Conservation (phyloP, 1,140 invertebrate species). For the Scylla paramamosain region DNA sequence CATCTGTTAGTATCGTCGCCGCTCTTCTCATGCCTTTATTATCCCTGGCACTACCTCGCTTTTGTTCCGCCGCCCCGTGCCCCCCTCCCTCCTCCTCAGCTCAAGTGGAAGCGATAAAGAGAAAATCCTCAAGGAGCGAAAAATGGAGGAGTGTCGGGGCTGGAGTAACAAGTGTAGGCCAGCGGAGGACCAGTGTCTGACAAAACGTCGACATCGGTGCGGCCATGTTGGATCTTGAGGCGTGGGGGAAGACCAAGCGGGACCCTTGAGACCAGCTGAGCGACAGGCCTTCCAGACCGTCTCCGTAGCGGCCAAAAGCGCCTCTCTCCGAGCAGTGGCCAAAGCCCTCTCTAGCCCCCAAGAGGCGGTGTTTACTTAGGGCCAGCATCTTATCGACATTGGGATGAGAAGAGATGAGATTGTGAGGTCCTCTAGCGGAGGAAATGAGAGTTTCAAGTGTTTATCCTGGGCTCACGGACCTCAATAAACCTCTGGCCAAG, state of each 20-base stretch:
- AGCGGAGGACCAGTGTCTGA: constrained; percentile 68
- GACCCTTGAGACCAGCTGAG: constrained; percentile 46
- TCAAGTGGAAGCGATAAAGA: constrained; percentile 70
- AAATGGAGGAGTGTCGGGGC: constrained; percentile 57
- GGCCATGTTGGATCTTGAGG: constrained; percentile 70
- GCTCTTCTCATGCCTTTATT: constrained; percentile 30
- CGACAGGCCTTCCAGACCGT: constrained; percentile 59
- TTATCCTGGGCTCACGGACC: constrained; percentile 77
- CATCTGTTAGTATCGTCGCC: constrained; percentile 13
- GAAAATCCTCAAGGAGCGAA: constrained; percentile 70
- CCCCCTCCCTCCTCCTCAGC: constrained; percentile 53
- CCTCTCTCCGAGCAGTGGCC: constrained; percentile 52
- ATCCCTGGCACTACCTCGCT: constrained; percentile 42
- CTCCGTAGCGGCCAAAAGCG: constrained; percentile 69
- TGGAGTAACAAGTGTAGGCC: constrained; percentile 71
- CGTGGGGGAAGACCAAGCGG: constrained; percentile 60
- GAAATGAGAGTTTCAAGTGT: constrained; percentile 78
- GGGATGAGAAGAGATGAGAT: constrained; percentile 78
- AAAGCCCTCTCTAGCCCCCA: constrained; percentile 71
- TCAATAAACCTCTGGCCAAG: constrained; percentile 77
- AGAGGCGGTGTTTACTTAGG: constrained; percentile 76
- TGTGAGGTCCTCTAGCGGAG: constrained; percentile 77
- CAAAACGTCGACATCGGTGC: constrained; percentile 73
- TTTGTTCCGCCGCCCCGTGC: constrained; percentile 52
- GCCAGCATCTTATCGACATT: constrained; percentile 78